These are phyloP conservation scores for Drosophila rufa DNA, from an alignment of 1,140 invertebrate species.

Conservation along the genomic window DNA sequence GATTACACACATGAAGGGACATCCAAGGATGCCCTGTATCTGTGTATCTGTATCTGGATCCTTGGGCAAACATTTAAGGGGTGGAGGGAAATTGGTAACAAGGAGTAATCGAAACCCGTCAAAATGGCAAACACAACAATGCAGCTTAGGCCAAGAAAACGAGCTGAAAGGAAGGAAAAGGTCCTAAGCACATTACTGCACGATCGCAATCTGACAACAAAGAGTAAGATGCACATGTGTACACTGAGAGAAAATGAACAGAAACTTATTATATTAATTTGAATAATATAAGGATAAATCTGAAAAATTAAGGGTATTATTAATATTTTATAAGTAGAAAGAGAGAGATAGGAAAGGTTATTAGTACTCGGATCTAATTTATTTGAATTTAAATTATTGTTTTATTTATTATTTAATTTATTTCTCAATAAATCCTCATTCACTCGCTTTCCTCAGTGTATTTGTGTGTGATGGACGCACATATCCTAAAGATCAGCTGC, in stretches of 20 bases:
- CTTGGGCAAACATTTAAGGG: neutral
- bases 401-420: neutral
- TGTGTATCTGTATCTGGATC: slow-evolving; percentile 22
- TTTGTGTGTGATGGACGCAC: slow-evolving; percentile 26
- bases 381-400: no score
- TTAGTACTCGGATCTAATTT: no score
- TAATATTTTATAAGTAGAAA: no score
- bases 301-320: no score
- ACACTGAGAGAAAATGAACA: neutral
- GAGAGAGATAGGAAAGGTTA: no score
- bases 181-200: slow-evolving; percentile 71
- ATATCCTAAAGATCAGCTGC: slow-evolving; percentile 62
- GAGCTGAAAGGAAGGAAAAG: slow-evolving; percentile 36
- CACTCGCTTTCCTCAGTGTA: neutral
- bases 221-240: slow-evolving; percentile 26
- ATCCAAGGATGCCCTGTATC: slow-evolving; percentile 23
- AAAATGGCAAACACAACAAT: slow-evolving; percentile 76
- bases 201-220: slow-evolving; percentile 60
- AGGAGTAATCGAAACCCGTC: slow-evolving; percentile 79
- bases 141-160: slow-evolving; percentile 24
- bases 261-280: neutral
- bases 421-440: neutral
- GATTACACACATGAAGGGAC: slow-evolving; percentile 79
- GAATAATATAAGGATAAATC: no score
- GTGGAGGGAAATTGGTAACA: slow-evolving; percentile 11